Conservation (phyloP, 2,113 vertebrate genomes). For the Albula goreensis region DNA sequence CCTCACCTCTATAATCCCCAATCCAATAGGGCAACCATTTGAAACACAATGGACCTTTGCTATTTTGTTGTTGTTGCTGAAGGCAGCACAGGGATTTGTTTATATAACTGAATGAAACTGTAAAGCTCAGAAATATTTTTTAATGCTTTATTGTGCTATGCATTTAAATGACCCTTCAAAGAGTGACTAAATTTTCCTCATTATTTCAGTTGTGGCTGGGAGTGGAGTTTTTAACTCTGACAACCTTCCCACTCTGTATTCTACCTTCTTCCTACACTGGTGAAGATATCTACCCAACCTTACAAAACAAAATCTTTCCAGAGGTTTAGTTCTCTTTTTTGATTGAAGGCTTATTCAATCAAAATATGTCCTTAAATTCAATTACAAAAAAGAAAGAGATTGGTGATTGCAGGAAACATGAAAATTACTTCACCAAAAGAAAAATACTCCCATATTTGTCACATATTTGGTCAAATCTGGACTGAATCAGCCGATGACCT, state of each 20-base stretch:
- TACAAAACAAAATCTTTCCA: not conserved
- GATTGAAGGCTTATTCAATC: not conserved
- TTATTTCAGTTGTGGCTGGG: not conserved
- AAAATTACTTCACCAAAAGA: not conserved
- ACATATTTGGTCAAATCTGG: not conserved
- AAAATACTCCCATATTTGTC: not conserved
- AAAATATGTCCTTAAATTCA: not conserved
- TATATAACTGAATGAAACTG: not conserved
- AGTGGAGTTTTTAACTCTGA: not conserved
- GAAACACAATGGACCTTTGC: not conserved
- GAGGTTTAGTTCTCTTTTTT: not conserved
- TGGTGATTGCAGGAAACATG: not conserved
- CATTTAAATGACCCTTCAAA: constrained; percentile 1
- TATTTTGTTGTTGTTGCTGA: not conserved
- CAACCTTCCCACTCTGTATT: not conserved
- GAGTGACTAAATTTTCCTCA: not conserved
- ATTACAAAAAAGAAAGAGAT: not conserved
- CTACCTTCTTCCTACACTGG: not conserved
- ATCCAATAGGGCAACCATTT: not conserved
- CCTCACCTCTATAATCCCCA: not conserved
- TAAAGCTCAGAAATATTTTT: not conserved
- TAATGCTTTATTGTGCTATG: not conserved
- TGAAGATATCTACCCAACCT: not conserved
- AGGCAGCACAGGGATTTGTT: not conserved
- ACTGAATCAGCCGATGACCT: not conserved